A percentile compares a stretch with the other conserved stretches of the same genome.
Evolutionary conservation across 1,140 invertebrate genomes (phyloP).

Genomic region (Stegodyphus mimosarum): DNA sequence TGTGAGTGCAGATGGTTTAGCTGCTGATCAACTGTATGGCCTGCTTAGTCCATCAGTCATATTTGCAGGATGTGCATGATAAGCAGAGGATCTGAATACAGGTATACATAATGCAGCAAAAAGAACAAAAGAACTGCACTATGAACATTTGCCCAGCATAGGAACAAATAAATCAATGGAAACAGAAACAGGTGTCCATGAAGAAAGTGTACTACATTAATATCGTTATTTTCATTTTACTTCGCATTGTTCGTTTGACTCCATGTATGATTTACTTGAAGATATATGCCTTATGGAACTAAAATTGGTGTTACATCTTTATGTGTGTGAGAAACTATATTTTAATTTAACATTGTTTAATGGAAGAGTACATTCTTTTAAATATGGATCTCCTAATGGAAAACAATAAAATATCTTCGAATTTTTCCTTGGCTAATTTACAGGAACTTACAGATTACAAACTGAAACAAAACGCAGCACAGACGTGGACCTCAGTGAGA

Average conservation of each 20-base stretch:
- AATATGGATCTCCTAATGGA: constrained; percentile 7
- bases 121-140: not conserved
- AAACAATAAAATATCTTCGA: constrained; percentile 17
- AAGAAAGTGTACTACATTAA: not conserved
- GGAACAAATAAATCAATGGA: not conserved
- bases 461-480: constrained; percentile 16
- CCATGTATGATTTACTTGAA: constrained; percentile 22
- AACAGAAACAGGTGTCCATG: not conserved
- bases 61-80: constrained; percentile 3
- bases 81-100: not conserved
- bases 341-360: constrained; percentile 11
- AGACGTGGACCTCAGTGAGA: not conserved
- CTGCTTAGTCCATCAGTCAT: constrained; percentile 22
- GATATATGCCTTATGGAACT: constrained; percentile 3
- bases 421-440: not conserved
- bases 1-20: constrained; percentile 13
- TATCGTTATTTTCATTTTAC: constrained; percentile 10
- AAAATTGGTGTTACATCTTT: constrained; percentile 5
- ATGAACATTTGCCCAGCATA: constrained; percentile 8
- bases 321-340: not conserved
- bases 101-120: not conserved
- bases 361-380: constrained; percentile 4
- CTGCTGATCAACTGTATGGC: constrained; percentile 1
- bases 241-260: constrained; percentile 13
- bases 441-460: constrained; percentile 2